Percentiles rank a stretch among this genome's conserved stretches.
Evolutionary conservation across 2,888 invertebrate species (phyloP).

Genomic region (Uropetala carovei): DNA sequence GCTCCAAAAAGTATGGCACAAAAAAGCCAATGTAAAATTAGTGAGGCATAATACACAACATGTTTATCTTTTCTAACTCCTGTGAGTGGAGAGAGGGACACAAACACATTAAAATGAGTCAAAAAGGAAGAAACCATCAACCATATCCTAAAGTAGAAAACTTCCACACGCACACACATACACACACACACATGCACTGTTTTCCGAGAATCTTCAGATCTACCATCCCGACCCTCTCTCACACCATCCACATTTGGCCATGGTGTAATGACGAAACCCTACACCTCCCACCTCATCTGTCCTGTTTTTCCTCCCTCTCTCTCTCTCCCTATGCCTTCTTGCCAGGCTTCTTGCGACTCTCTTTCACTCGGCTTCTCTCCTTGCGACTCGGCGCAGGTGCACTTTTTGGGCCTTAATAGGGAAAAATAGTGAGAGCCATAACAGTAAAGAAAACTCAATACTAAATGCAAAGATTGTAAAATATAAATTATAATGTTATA

Average conservation of each 20-base stretch:
- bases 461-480: background rate
- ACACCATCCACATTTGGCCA: slow-evolving; percentile 25
- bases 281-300: background rate
- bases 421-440: slow-evolving; percentile 36
- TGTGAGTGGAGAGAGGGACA: slow-evolving; percentile 51
- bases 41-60: slow-evolving; percentile 43
- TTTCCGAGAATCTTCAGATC: slow-evolving; percentile 52
- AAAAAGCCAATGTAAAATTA: slow-evolving; percentile 59
- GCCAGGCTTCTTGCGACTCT: slow-evolving; percentile 68
- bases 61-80: slow-evolving; percentile 42
- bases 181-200: slow-evolving; percentile 11
- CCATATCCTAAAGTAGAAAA: slow-evolving; percentile 60
- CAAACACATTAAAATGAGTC: slow-evolving; percentile 56
- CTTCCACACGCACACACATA: slow-evolving; percentile 33
- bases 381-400: slow-evolving; percentile 55
- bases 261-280: slow-evolving; percentile 16
- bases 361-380: slow-evolving; percentile 63
- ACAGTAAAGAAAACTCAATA: slow-evolving; percentile 23
- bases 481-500: slow-evolving; percentile 1
- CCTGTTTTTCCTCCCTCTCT: slow-evolving; percentile 16
- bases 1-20: slow-evolving; percentile 55
- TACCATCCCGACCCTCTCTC: slow-evolving; percentile 58
- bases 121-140: slow-evolving; percentile 63
- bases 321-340: slow-evolving; percentile 67
- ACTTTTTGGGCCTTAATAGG: slow-evolving; percentile 55